phyloP scores from a whole-genome alignment of 2,113 vertebrate genomes.

The Paedocypris sp. region DNA sequence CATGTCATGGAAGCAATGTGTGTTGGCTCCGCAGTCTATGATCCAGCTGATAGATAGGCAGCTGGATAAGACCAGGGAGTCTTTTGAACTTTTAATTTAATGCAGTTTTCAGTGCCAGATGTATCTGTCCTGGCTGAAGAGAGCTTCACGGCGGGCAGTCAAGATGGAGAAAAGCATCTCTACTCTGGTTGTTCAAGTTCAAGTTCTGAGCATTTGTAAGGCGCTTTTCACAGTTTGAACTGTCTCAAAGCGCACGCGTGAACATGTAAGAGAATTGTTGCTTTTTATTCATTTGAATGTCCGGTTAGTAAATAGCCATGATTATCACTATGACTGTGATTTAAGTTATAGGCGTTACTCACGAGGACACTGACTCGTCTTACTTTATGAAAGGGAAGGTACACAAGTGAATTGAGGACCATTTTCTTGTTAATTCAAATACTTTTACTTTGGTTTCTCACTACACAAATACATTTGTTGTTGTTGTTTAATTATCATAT shows the following conservation, averaged over 20 bases:
- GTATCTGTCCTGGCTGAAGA: conserved; percentile 54
- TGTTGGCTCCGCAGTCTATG: conserved; percentile 41
- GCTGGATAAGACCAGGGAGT: conserved; percentile 49
- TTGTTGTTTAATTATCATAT: too few species aligned
- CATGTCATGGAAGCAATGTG: conserved; percentile 49
- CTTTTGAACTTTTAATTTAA: conserved; percentile 42
- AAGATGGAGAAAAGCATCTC: not conserved
- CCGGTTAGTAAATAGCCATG: too few species aligned
- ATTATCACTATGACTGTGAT: conserved; percentile 18
- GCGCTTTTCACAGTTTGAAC: too few species aligned
- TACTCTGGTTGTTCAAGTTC: not conserved
- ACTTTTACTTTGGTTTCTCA: too few species aligned
- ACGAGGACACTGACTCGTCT: not conserved
- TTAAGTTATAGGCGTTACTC: not conserved
- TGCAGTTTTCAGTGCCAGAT: conserved; percentile 51
- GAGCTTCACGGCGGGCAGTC: conserved; percentile 20
- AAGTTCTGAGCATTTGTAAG: too few species aligned
- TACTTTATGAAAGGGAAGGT: too few species aligned
- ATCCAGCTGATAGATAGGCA: conserved; percentile 54
- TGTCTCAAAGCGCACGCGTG: too few species aligned
- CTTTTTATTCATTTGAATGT: too few species aligned
- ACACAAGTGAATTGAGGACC: not conserved
- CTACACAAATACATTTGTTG: too few species aligned
- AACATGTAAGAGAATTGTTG: too few species aligned
- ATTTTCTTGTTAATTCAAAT: too few species aligned